Percentiles rank a stretch among this genome's conserved stretches.
Conservation (phyloP, 2,113 vertebrate species). For the Heterocephalus glaber region DNA sequence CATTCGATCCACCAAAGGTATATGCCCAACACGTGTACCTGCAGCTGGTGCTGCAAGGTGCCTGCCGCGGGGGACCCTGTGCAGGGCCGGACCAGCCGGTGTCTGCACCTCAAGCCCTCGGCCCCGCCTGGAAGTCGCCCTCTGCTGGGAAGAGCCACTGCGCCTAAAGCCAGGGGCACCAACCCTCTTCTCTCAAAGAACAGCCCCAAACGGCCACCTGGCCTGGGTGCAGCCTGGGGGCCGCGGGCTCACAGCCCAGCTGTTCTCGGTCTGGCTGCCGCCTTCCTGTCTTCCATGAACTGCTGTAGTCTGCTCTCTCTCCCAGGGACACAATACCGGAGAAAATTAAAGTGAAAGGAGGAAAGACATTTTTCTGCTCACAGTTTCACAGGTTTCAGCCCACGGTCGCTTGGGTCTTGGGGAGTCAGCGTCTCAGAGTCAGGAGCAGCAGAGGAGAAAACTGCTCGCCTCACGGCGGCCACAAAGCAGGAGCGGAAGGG, state of each 20-base stretch:
- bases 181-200: fast-evolving
- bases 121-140: background rate
- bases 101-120: background rate
- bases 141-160: background rate
- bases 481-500: background rate
- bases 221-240: background rate
- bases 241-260: background rate
- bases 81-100: background rate
- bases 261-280: background rate
- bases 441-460: too few relatives aligned
- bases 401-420: background rate
- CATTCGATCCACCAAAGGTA: background rate
- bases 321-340: background rate
- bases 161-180: background rate
- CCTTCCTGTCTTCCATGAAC: background rate
- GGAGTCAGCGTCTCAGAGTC: too few relatives aligned
- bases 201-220: background rate
- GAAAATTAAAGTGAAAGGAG: background rate
- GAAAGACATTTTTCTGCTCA: background rate
- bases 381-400: background rate
- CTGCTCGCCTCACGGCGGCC: background rate
- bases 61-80: too few relatives aligned
- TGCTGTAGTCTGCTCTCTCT: background rate
- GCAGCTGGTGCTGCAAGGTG: background rate
- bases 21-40: background rate